Evolutionary conservation across 2,113 vertebrate genomes (phyloP), one percentile per base, ranked within the genome.

Genomic region (Pterocles burchelli): DNA sequence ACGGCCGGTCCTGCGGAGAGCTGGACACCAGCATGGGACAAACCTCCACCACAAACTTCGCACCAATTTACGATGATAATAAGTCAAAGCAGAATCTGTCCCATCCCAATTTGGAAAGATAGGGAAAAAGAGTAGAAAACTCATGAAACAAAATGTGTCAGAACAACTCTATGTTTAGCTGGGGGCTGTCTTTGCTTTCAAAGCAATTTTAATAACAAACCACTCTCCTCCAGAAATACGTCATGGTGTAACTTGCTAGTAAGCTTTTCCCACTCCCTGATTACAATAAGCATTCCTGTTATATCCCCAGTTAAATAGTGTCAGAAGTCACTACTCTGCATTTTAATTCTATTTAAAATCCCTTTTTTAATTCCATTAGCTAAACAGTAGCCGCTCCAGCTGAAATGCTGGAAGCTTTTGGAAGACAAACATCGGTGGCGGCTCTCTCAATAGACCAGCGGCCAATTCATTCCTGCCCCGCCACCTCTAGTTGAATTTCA

Each of bases 1-100:
- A 48, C 3, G 0, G 41, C 61, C 11, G 15, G 41, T 28, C 54
- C 28, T 2, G 1, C 1, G 0, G 8, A 6, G 28, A 72, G 34
- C 36, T 26, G 20, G 31, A 17, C 15, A 2, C 33, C 1, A 0
- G 31, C 58, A 28, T 33, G 28, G 81, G 34, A 11, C 48, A 15
- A 43, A 13, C 10, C 36, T 17, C 72, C 7, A 1, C 5, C 54
- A 8, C 29, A 45, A 4, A 25, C 55, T 13, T 2, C n/a, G 19
- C 49, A 22, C 33, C 38, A 28, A 6, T 16, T 28, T 15, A 15
- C 33, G 26, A 7, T 0, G 25, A 12, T 4, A 34, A 7, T 1
- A n/a, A 6, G 7, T 17, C 68, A 54, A 25, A 54, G 77, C 33
- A 33, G 36, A 63, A 54, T 19, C n/a, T 11, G 21, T 59, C 36